A percentile compares a stretch with the other conserved stretches of the same genome.
Conservation (phyloP, 2,888 invertebrate genomes). For the Pocota personata region DNA sequence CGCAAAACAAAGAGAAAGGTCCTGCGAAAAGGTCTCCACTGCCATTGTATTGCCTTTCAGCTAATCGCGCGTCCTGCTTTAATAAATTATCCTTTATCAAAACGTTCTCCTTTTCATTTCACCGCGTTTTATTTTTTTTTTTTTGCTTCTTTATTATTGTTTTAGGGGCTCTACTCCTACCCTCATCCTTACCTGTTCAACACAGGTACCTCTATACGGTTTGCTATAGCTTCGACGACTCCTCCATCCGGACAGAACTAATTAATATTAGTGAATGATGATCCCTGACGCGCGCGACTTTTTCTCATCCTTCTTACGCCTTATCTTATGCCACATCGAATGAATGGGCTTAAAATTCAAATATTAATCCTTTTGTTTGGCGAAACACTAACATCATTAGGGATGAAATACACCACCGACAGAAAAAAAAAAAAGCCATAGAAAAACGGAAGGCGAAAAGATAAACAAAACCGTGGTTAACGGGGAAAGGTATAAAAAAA, state of each 20-base stretch:
- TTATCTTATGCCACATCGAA: slow-evolving; percentile 46
- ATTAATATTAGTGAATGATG: slow-evolving; percentile 72
- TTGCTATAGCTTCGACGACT: background rate
- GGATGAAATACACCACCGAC: slow-evolving; percentile 5
- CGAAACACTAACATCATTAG: slow-evolving; percentile 71
- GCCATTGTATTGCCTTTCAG: slow-evolving; percentile 52
- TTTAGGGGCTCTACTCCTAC: background rate
- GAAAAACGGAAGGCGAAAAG: slow-evolving; percentile 55
- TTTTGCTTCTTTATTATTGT: slow-evolving; percentile 34
- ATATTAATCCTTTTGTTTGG: slow-evolving; percentile 72
- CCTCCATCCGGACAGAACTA: slow-evolving; percentile 46
- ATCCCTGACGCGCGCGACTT: slow-evolving; percentile 41
- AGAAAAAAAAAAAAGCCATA: background rate
- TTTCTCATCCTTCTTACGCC: slow-evolving; percentile 6
- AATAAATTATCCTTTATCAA: slow-evolving; percentile 72
- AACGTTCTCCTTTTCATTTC: slow-evolving; percentile 46
- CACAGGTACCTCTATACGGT: background rate
- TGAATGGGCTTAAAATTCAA: slow-evolving; percentile 69
- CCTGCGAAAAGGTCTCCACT: slow-evolving; percentile 19
- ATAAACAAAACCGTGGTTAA: slow-evolving; percentile 69
- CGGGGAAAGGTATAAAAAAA: slow-evolving; percentile 57
- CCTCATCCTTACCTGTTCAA: background rate
- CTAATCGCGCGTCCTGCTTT: slow-evolving; percentile 57
- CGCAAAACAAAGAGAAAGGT: slow-evolving; percentile 34
- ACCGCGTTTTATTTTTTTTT: background rate